Base-by-base conservation (phyloP, 53 echinoderm and acorn worm genomes). In the Antedon mediterranea region DNA sequence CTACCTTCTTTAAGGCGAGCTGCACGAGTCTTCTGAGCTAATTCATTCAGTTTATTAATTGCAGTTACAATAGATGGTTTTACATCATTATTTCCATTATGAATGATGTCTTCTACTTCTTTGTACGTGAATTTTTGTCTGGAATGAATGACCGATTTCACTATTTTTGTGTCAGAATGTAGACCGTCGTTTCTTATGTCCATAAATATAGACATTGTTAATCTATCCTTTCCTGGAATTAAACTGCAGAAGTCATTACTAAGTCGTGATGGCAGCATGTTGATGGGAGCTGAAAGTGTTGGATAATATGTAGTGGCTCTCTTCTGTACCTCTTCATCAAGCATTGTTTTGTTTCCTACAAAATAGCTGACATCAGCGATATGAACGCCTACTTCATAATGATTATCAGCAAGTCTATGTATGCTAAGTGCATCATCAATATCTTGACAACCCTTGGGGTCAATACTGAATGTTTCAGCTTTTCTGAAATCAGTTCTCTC, bases 351-450 rank as follows among this genome's bases (percentile, higher is more conserved):
- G 72, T 85, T 85, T 28, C 78, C 34, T 9, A 91, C 86, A 77
- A 89, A 89, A 80, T 79, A 91, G 57, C 87, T 43, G 13, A 95
- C 97, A 76, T 95, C 97, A 20, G 97, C 84, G 32, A 95, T 87
- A 80, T 95, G 97, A 13, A 95, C 74, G 0, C 89, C 91, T 43
- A 95, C 75, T 31, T 75, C 32, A 71, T 83, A 83, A 34, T 75
- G 77, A 9, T 84, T 76, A 27, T 89, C 87, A 27, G 74, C 72
- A 31, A 80, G 32, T 34, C 9, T 28, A 23, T 82, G 84, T 0
- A 91, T 76, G 71, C 88, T 92, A n/a, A 95, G 70, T n/a, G 91
- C 97, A 86, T 87, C 88, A 43, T 95, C 95, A 6, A 89, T 76
- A 80, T 90, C 90, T 15, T 76, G 72, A 23, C 84, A 89, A 20